A percentile compares a stretch with the other conserved stretches of the same genome.
These are phyloP conservation scores for Megatriorchis doriae DNA, from an alignment of 2,113 vertebrate genomes.

Conservation along the genomic window DNA sequence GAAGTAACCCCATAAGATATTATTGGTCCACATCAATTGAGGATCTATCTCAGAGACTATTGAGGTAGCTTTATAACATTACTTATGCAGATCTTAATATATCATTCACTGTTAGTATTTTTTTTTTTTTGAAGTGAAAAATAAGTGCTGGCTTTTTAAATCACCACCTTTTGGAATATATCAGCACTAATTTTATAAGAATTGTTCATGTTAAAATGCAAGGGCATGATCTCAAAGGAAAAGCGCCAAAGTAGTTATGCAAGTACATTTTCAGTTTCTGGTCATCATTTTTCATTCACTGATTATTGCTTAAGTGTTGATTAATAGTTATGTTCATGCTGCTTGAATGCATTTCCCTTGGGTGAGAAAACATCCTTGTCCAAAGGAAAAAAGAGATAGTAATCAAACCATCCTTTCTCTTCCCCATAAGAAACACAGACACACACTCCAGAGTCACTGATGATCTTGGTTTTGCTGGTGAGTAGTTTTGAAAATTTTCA, in stretches of 20 bases:
- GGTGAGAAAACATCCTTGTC: slow-evolving; percentile 69
- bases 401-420: slow-evolving; percentile 67
- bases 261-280: slow-evolving; percentile 62
- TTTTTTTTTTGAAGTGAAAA: slow-evolving; percentile 21
- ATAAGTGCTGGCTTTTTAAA: slow-evolving; percentile 52
- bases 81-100: slow-evolving; percentile 35
- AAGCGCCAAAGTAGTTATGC: slow-evolving; percentile 30
- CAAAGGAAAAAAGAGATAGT: slow-evolving; percentile 51
- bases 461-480: slow-evolving; percentile 44
- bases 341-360: slow-evolving; percentile 72
- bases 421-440: slow-evolving; percentile 48
- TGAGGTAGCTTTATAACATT: slow-evolving; percentile 50
- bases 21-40: not conserved
- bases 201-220: slow-evolving; percentile 67
- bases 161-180: slow-evolving; percentile 59
- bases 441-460: slow-evolving; percentile 53
- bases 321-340: slow-evolving; percentile 76
- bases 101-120: not conserved
- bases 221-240: slow-evolving; percentile 66
- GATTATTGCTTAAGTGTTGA: slow-evolving; percentile 79
- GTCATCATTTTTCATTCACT: slow-evolving; percentile 75
- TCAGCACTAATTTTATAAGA: slow-evolving; percentile 65
- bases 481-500: slow-evolving; percentile 58
- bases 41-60: not conserved
- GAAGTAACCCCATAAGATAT: not conserved